A percentile compares a stretch with the other conserved stretches of the same genome.
Evolutionary conservation across 2,113 vertebrate species (phyloP).

Genomic region (Desmodus rotundus): DNA sequence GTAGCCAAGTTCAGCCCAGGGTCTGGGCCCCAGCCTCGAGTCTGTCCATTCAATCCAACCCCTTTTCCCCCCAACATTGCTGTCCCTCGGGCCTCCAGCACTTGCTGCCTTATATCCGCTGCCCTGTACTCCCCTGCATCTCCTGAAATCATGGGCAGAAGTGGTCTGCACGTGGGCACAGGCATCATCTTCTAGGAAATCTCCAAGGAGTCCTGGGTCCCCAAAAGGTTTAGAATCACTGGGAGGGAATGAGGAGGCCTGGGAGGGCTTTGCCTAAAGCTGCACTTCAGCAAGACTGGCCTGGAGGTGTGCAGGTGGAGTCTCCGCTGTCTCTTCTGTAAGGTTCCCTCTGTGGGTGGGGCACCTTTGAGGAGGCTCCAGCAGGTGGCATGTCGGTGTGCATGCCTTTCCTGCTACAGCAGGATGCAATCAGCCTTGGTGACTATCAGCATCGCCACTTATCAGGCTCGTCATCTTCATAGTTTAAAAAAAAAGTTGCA

Average conservation of each 20-base stretch:
- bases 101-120: neutral
- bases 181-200: neutral
- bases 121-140: neutral
- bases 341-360: neutral
- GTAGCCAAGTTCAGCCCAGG: neutral
- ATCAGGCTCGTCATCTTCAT: neutral
- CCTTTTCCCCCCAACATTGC: rapidly evolving
- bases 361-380: neutral
- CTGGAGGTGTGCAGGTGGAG: neutral
- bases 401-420: neutral
- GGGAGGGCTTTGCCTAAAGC: neutral
- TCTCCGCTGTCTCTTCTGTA: neutral
- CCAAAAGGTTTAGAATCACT: neutral
- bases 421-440: rapidly evolving
- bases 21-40: neutral
- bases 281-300: neutral
- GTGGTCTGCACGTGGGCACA: rapidly evolving
- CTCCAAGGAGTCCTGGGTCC: neutral
- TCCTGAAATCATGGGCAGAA: neutral
- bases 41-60: rapidly evolving
- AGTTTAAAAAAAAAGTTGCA: no score
- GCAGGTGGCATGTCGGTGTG: rapidly evolving
- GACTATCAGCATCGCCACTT: neutral
- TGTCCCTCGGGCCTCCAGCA: neutral
- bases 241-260: neutral